Evolutionary conservation across 2,797 vertebrate species (phyloP).

Genomic region (Bufotes viridis): DNA sequence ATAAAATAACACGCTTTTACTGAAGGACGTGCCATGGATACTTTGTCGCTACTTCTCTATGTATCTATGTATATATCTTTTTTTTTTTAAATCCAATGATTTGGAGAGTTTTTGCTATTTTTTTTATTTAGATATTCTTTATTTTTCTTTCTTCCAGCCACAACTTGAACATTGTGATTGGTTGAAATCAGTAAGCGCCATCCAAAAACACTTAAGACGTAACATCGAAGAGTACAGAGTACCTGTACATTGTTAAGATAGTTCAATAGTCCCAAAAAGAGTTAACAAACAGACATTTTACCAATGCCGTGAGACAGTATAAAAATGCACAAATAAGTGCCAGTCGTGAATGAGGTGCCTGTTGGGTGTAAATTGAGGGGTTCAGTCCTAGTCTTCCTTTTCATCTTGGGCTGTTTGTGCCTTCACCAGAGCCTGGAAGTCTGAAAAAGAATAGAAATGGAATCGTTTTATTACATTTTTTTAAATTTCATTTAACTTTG

Average conservation of each 20-base stretch:
- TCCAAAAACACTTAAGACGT: conserved; percentile 63
- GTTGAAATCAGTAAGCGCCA: conserved; percentile 63
- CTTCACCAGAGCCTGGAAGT: conserved; percentile 70
- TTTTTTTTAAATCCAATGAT: background rate
- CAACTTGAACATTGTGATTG: conserved; percentile 61
- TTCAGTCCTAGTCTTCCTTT: conserved; percentile 63
- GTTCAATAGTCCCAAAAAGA: conserved; percentile 59
- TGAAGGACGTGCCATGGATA: too few species aligned
- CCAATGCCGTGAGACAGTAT: conserved; percentile 65
- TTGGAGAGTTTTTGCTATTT: background rate
- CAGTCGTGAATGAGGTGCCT: conserved; percentile 64
- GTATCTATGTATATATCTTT: background rate
- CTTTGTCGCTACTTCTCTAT: background rate
- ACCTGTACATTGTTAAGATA: conserved; percentile 58
- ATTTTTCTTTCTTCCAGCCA: conserved; percentile 59
- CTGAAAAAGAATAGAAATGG: conserved; percentile 66
- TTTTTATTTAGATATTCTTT: conserved; percentile 53
- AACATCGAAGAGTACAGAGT: conserved; percentile 54
- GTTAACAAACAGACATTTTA: conserved; percentile 57
- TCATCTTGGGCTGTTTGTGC: conserved; percentile 66
- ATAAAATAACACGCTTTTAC: too few species aligned
- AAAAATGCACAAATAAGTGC: conserved; percentile 71
- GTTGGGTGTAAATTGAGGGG: conserved; percentile 67
- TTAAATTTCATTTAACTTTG: background rate
- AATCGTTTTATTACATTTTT: conserved; percentile 14